Evolutionary conservation across 2,797 vertebrate genomes (phyloP), one percentile per base, ranked within the genome.

Genomic region (Phylloscopus collybita): DNA sequence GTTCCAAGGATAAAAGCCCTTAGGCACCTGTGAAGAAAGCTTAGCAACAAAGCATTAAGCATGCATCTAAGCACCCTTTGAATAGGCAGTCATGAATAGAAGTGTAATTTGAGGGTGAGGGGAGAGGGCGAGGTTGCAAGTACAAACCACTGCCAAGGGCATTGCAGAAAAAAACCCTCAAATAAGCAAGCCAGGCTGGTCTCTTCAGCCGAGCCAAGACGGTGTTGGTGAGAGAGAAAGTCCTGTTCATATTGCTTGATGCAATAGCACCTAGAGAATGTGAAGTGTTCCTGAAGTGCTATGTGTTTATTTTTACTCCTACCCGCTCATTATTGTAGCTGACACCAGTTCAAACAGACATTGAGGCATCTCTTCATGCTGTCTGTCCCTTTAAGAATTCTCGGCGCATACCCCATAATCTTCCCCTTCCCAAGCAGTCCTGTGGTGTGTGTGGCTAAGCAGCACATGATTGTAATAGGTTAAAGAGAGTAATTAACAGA

Each of bases 401-500:
- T 67, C 27, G n/a, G 27, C 54, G 29, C 51, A 30, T 66, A 67
- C 54, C 49, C 84, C 80, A 47, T 80, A 87, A 90, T 92, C 59
- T 90, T 95, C 38, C 61, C 47, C 65, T 92, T 92, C 65, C 72
- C 91, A 91, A 90, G 86, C 29, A 91, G 91, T 81, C 90, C 69
- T 93, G 95, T 42, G 67, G 88, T 92, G 73, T 57, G 22, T 64
- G 89, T 1, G 57, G 91, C 87, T 90, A 95, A 92, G 74, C 36
- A 70, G 84, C 78, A 64, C 83, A 91, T 93, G 94, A 94, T 80
- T 95, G 65, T 83, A 93, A 69, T 69, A 85, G 64, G 83, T 67
- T 96, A 82, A 94, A 89, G 75, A 89, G 67, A 85, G 74, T 82
- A 91, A 96, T 96, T 96, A 96, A 94, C 74, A 59, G 53, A 80